Percentiles rank a stretch among this genome's conserved stretches.
Evolutionary conservation across 1,140 invertebrate genomes (phyloP).

Genomic region (Trichonephila clavata): DNA sequence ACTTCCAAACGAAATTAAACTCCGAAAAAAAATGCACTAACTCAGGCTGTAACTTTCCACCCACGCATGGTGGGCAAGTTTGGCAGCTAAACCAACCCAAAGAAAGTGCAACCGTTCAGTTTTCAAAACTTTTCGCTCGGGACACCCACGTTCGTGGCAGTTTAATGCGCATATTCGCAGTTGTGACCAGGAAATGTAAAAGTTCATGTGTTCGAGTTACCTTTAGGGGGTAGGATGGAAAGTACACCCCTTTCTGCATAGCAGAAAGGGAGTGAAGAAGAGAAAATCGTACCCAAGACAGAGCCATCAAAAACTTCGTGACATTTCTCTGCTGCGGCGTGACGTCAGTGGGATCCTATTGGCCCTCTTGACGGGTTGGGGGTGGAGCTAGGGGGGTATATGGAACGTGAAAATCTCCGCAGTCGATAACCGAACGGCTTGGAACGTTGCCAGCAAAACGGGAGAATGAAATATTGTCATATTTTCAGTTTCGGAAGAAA

Average conservation of each 20-base stretch:
- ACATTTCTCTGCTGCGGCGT: constrained; percentile 60
- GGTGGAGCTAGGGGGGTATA: constrained; percentile 19
- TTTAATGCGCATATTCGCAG: not conserved
- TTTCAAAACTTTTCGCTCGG: not conserved
- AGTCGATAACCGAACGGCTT: constrained; percentile 65
- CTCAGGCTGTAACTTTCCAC: too few relatives aligned
- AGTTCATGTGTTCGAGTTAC: not conserved
- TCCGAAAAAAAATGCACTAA: too few relatives aligned
- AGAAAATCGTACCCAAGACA: constrained; percentile 56
- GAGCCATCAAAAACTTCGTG: constrained; percentile 69
- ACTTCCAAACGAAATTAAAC: too few relatives aligned
- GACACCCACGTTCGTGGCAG: not conserved
- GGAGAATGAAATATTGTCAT: constrained; percentile 68
- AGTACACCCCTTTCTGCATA: not conserved
- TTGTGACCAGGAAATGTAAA: not conserved
- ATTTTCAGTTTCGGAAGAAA: constrained; percentile 38
- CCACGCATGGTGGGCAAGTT: too few relatives aligned
- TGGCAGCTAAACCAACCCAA: too few relatives aligned
- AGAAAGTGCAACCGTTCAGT: not conserved
- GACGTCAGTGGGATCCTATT: constrained; percentile 53
- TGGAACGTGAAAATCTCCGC: constrained; percentile 51
- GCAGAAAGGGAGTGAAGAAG: not conserved
- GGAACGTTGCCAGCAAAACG: constrained; percentile 64
- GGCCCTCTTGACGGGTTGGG: not conserved
- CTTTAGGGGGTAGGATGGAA: not conserved